These are phyloP conservation scores for Lophura nycthemera DNA, from an alignment of 2,113 vertebrate species.

Conservation along the genomic window DNA sequence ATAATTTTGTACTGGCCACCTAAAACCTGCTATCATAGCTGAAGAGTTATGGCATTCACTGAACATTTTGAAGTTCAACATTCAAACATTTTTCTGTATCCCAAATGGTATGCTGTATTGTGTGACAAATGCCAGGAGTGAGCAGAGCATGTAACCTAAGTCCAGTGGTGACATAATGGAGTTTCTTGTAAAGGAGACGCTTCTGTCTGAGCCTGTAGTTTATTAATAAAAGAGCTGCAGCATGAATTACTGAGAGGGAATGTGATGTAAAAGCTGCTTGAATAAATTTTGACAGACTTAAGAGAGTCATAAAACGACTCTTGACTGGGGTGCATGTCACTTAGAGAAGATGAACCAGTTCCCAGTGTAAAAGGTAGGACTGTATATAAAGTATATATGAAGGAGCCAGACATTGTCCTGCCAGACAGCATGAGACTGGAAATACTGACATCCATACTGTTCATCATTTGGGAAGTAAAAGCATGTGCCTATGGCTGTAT, in stretches of 20 bases:
- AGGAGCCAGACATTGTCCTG: neutral
- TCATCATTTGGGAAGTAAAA: neutral
- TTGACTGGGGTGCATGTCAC: neutral
- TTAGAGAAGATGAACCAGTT: neutral
- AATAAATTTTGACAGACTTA: neutral
- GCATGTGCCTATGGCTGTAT: neutral
- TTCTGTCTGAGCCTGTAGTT: neutral
- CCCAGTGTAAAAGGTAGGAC: neutral
- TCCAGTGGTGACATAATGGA: neutral
- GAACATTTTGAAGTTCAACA: neutral
- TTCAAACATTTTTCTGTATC: neutral
- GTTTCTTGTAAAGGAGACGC: neutral
- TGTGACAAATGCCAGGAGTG: neutral
- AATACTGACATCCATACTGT: neutral
- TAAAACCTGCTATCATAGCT: neutral
- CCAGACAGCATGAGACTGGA: neutral
- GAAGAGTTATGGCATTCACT: neutral
- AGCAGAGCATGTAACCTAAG: neutral
- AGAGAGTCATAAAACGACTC: neutral
- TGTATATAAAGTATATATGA: neutral
- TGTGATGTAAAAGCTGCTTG: neutral
- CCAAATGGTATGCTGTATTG: fast-evolving
- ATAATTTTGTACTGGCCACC: neutral
- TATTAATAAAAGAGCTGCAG: neutral
- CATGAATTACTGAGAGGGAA: neutral